These are phyloP conservation scores for Platysternon megacephalum DNA, from an alignment of 2,113 vertebrate genomes.

Conservation along the genomic window DNA sequence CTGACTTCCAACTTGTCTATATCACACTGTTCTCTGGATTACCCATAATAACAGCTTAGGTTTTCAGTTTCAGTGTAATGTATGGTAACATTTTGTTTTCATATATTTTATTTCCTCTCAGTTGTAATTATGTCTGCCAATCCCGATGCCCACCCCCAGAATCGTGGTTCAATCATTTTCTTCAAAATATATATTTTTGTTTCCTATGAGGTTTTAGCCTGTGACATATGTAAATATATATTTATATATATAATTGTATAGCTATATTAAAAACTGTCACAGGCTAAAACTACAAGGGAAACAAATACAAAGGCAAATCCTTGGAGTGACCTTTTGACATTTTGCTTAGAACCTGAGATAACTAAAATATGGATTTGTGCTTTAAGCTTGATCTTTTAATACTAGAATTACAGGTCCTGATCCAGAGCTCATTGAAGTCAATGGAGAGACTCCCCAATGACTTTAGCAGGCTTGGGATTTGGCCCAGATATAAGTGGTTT, in stretches of 20 bases:
- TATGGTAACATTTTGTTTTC: neutral
- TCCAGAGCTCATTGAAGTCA: neutral
- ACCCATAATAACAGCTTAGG: neutral
- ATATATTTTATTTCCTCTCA: neutral
- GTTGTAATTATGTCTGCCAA: neutral
- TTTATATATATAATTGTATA: neutral
- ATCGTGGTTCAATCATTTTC: neutral
- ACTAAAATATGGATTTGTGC: accelerated
- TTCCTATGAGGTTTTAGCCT: neutral
- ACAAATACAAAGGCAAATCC: neutral
- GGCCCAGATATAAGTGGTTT: neutral
- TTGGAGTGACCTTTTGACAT: neutral
- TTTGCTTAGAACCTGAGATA: conserved; percentile 1
- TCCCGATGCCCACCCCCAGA: neutral
- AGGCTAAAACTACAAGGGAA: neutral
- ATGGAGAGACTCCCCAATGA: neutral
- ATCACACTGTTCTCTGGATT: neutral
- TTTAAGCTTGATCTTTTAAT: neutral
- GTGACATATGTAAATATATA: neutral
- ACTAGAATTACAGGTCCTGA: neutral
- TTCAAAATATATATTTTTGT: neutral
- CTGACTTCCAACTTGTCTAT: neutral
- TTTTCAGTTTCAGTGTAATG: neutral
- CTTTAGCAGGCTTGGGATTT: neutral
- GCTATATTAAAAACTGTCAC: neutral